These are phyloP conservation scores for Enteromius trimaculatus DNA, from an alignment of 2,797 vertebrate genomes.

Conservation along the genomic window DNA sequence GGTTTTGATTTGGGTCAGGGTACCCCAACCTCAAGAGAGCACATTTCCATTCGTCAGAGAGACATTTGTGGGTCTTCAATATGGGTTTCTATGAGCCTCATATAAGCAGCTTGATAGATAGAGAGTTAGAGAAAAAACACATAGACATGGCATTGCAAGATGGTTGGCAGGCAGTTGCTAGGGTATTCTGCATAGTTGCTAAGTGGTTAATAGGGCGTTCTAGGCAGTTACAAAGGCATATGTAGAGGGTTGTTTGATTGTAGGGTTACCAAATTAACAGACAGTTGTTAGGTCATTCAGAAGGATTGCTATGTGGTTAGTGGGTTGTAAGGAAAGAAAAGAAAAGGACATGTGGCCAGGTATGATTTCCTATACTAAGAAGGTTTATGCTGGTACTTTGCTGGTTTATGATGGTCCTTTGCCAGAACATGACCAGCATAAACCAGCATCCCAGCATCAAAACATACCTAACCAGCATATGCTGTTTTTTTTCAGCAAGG, in stretches of 20 bases:
- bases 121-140: not conserved
- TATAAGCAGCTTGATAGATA: not conserved
- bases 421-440: too few relatives aligned
- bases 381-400: too few relatives aligned
- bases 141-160: not conserved
- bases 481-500: too few relatives aligned
- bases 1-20: slow-evolving; percentile 52
- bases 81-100: slow-evolving; percentile 46
- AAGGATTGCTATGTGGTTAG: not conserved
- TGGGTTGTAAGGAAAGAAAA: not conserved
- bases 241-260: not conserved
- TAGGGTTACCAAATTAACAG: not conserved
- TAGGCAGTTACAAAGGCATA: not conserved
- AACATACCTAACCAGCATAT: too few relatives aligned
- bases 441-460: too few relatives aligned
- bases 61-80: slow-evolving; percentile 54
- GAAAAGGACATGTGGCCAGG: too few relatives aligned
- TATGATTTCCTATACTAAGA: too few relatives aligned
- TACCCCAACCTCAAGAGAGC: slow-evolving; percentile 40
- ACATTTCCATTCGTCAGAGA: slow-evolving; percentile 36
- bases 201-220: not conserved
- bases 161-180: not conserved
- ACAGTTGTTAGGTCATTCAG: not conserved
- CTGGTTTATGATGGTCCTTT: too few relatives aligned
- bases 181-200: not conserved